Evolutionary conservation across 2,888 invertebrate species (phyloP), one percentile per base, ranked within the genome.

Genomic region (Coelopa pilipes): DNA sequence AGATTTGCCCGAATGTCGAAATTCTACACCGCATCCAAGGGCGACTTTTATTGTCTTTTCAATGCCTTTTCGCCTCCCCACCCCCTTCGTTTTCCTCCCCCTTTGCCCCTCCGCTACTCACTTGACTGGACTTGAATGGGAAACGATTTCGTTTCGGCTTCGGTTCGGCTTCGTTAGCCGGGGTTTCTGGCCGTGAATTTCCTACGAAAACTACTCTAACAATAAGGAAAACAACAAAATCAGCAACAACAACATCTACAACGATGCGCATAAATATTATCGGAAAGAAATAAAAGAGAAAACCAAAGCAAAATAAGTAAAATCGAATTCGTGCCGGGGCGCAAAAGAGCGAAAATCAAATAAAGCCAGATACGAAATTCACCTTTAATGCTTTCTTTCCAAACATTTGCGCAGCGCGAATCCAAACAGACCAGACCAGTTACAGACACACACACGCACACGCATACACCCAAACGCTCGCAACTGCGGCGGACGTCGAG

Each of bases 371-470:
- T 19, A 47, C 65, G 46, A 47, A 65, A 45, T 47, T 65, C 65
- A 65, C 65, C 65, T 65, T 65, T 65, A 65, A 65, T 65, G 65
- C 46, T 65, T 47, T 65, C 46, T 46, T 65, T 46, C 65, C 65
- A 65, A 65, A 65, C 46, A 65, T 65, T 63, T 47, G 59, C 19
- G 17, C 70, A 60, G 50, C 46, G 57, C 59, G 21, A 62, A 60
- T 70, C 24, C 50, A 71, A 53, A 72, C 62, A 50, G 15, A 53
- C 46, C 21, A 13, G 68, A 72, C 74, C 65, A 62, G 69, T 46
- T 70, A 76, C 73, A 71, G 68, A n/a, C 66, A 49, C 63, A 47
- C 55, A 34, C 17, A 65, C 66, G 49, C 59, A 71, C 17, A 55
- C 66, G 49, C 59, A 71, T 13, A 55, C 69, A 72, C 24, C 53